Conservation (phyloP, 2,888 invertebrate genomes). For the Hydrotaea cyrtoneurina region DNA sequence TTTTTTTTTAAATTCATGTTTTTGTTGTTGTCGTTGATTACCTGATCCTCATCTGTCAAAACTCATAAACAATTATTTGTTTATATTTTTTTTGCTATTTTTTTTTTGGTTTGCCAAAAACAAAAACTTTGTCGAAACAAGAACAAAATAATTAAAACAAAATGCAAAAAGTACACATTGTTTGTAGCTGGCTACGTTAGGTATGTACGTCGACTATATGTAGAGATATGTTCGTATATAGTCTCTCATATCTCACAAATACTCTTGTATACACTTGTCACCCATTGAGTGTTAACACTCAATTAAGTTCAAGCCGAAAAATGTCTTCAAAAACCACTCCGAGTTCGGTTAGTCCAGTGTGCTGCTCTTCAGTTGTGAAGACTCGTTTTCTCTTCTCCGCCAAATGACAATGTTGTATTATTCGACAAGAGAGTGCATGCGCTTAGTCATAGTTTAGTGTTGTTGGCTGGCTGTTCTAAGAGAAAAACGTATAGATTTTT, state of each 20-base stretch:
- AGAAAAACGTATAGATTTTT: neutral
- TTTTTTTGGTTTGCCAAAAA: slow-evolving; percentile 5
- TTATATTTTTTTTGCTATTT: slow-evolving; percentile 23
- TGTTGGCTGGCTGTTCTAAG: neutral
- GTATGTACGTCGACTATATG: neutral
- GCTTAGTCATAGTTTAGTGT: neutral
- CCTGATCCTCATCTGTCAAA: slow-evolving; percentile 30
- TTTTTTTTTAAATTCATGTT: neutral
- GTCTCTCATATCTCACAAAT: neutral
- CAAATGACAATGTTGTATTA: too few relatives aligned
- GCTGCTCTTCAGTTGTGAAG: too few relatives aligned
- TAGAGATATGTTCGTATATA: too few relatives aligned
- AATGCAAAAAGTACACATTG: slow-evolving; percentile 7
- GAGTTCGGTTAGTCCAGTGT: too few relatives aligned
- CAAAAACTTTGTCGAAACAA: neutral
- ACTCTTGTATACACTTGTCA: slow-evolving; percentile 10
- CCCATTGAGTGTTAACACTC: neutral
- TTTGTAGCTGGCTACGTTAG: too few relatives aligned
- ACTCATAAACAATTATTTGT: slow-evolving; percentile 46
- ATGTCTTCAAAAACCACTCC: neutral
- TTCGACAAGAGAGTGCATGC: too few relatives aligned
- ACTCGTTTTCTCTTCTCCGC: too few relatives aligned
- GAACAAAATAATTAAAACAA: neutral
- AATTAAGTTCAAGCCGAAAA: neutral
- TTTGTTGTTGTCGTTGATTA: slow-evolving; percentile 14